Base-by-base conservation (phyloP, 2,797 vertebrate genomes). In the Geotrypetes seraphini region DNA sequence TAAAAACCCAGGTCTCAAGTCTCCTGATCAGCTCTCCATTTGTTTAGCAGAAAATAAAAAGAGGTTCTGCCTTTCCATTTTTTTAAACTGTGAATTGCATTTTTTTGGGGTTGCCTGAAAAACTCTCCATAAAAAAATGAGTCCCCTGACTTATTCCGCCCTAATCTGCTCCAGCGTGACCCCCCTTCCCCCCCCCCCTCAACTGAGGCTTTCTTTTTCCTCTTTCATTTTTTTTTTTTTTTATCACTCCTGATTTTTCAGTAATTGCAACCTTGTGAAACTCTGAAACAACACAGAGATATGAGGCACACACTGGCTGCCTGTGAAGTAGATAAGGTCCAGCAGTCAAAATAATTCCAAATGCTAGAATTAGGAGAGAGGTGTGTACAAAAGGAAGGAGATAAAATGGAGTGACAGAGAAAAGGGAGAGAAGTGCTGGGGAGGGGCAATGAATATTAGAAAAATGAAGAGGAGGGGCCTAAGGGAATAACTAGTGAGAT, bases 261-360 rank as follows among this genome's bases (percentile, higher is more conserved):
- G 34, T 37, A 20, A 39, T 8, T 11, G 6, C 25, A 19, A 13
- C 10, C 25, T 36, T 7, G 35, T 30, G 12, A 15, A 43, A 39
- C 43, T 53, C 12, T 6, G 11, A 31, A 2, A 10, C 20, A 45
- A 39, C 25, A 17, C 1, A 14, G 47, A 25, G 29, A 33, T 22
- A 33, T 33, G 17, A 7, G 12, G 31, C 6, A 3, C 23, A 10
- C 9, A 36, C 43, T 16, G 11, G 37, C 36, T 9, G 33, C 44
- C 36, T 24, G 39, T 26, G 3, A 25, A 2, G 31, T 47, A 20
- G 57, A 57, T 48, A 60, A 48, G 43, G 31, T 6, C 20, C 42
- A 1, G 31, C 52, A 57, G 53, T 53, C 55, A 53, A 57, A 61
- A 52, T 39, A 51, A 32, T 35, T 33, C 10, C 45, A 42, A 40